A percentile compares a stretch with the other conserved stretches of the same genome.
phyloP scores from a whole-genome alignment of 1,140 invertebrate genomes.

The Sipha flava region DNA sequence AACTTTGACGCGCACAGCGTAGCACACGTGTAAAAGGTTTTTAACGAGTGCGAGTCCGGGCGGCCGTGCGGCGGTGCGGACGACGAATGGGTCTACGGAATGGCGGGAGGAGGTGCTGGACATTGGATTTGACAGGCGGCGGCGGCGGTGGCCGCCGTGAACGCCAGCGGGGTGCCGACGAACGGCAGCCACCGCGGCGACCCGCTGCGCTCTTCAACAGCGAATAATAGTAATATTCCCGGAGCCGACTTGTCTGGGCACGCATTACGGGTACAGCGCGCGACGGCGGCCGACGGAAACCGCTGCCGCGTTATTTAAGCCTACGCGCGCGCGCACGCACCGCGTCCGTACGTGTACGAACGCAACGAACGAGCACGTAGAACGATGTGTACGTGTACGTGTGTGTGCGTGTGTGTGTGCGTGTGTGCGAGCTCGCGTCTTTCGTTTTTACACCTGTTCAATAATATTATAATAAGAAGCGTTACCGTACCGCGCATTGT shows the following conservation, averaged over 20 bases:
- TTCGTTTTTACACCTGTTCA: too few species aligned
- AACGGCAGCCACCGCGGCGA: constrained; percentile 8
- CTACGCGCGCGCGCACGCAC: neutral
- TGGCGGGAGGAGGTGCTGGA: neutral
- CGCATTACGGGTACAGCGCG: neutral
- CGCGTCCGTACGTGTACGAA: too few species aligned
- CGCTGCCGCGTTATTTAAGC: neutral
- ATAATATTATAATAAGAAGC: neutral
- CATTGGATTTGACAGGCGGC: neutral
- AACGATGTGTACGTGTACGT: neutral
- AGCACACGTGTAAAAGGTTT: neutral
- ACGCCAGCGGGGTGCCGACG: neutral
- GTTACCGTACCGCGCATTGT: too few species aligned
- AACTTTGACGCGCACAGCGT: neutral
- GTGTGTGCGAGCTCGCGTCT: neutral
- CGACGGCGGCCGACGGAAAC: neutral
- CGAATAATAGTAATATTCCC: neutral
- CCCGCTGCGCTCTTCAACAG: constrained; percentile 12
- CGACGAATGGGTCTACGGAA: neutral
- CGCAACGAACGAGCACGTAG: too few species aligned
- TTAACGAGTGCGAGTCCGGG: neutral
- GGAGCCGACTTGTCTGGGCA: constrained; percentile 20
- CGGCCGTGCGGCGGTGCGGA: neutral
- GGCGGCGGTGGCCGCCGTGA: neutral
- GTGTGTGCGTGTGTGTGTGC: neutral